A percentile compares a stretch with the other conserved stretches of the same genome.
Conservation (phyloP, 2,888 invertebrate genomes). For the Drosophila borborema region DNA sequence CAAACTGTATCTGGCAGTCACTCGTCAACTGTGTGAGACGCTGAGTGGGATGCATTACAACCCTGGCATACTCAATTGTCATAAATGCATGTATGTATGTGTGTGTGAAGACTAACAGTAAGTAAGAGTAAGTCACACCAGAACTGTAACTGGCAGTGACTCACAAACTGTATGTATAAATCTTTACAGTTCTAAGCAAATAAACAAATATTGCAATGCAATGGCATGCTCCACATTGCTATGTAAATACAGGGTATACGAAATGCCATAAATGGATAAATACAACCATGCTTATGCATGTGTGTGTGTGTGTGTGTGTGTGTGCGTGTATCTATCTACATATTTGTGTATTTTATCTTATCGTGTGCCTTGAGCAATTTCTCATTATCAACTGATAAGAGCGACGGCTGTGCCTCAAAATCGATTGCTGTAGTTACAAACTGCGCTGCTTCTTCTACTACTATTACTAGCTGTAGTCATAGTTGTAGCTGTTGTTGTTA, state of each 20-base stretch:
- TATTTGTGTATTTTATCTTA: conserved; percentile 65
- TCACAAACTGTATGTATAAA: background rate
- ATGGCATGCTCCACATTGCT: background rate
- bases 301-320: conserved; percentile 8
- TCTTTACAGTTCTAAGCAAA: too few relatives aligned
- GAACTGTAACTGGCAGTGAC: background rate
- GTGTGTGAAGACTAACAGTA: too few relatives aligned
- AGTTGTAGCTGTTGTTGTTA: conserved; percentile 7
- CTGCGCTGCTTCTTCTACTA: background rate
- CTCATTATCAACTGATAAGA: conserved; percentile 63
- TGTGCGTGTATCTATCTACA: conserved; percentile 36
- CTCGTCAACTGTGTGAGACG: background rate
- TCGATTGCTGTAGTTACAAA: conserved; percentile 27
- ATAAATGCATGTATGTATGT: too few relatives aligned
- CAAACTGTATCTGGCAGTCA: background rate
- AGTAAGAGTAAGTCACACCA: background rate
- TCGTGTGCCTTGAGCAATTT: conserved; percentile 61
- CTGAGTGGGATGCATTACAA: background rate
- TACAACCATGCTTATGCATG: background rate
- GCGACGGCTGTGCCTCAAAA: conserved; percentile 20
- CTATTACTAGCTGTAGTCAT: background rate
- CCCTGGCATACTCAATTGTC: too few relatives aligned
- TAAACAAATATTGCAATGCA: background rate
- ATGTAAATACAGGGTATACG: background rate
- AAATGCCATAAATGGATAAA: background rate